A percentile compares a stretch with the other conserved stretches of the same genome.
Conservation (phyloP, 1,140 invertebrate species). For the Pemphigus obesinymphae region DNA sequence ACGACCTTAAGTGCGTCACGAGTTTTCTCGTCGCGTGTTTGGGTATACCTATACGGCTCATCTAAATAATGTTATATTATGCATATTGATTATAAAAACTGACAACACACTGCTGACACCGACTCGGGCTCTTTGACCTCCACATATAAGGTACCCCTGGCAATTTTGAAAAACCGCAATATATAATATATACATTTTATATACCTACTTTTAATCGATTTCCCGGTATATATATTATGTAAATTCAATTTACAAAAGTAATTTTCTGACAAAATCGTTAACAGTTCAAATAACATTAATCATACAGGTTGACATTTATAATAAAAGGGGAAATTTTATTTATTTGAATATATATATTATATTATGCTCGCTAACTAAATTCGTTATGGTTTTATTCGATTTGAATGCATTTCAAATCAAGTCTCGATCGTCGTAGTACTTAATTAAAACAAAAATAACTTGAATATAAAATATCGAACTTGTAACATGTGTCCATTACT, state of each 20-base stretch:
- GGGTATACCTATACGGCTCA: background rate
- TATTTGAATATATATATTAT: too few relatives aligned
- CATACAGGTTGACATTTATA: background rate
- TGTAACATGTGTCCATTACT: too few relatives aligned
- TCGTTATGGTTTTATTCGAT: too few relatives aligned
- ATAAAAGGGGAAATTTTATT: background rate
- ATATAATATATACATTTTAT: background rate
- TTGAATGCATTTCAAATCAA: too few relatives aligned
- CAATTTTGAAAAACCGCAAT: background rate
- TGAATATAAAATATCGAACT: too few relatives aligned
- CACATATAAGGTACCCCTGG: background rate
- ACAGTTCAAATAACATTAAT: background rate
- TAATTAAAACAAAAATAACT: too few relatives aligned
- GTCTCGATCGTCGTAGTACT: too few relatives aligned
- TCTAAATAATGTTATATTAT: background rate
- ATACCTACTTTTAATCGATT: background rate
- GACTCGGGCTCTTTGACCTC: background rate
- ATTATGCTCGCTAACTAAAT: too few relatives aligned
- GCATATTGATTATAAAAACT: background rate
- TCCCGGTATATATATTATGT: background rate
- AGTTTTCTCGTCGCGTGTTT: background rate
- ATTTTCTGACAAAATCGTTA: background rate
- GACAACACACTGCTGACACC: background rate
- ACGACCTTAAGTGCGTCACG: constrained; percentile 27
- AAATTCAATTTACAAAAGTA: background rate